These are phyloP conservation scores for Branchipolynoe longqiensis DNA, from an alignment of 2,888 invertebrate genomes.

Conservation along the genomic window DNA sequence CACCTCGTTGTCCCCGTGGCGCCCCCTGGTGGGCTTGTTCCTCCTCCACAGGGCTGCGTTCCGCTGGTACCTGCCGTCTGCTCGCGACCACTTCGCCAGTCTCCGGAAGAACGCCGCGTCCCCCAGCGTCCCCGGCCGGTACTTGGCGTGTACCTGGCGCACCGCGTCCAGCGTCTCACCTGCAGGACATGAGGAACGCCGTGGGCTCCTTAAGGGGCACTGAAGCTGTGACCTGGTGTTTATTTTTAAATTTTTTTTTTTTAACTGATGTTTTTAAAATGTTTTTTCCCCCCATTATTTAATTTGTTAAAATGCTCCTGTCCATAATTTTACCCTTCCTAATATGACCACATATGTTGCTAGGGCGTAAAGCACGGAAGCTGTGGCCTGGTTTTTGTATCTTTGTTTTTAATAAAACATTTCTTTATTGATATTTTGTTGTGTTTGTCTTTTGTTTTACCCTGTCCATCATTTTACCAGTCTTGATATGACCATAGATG, in stretches of 20 bases:
- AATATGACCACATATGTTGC: too few relatives aligned
- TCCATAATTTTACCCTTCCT: too few relatives aligned
- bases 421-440: too few relatives aligned
- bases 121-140: slow-evolving; percentile 40
- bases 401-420: too few relatives aligned
- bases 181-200: slow-evolving; percentile 25
- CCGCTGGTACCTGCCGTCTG: background rate
- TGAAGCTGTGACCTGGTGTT: background rate
- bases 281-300: too few relatives aligned
- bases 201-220: background rate
- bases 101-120: slow-evolving; percentile 42
- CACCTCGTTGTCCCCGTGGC: background rate
- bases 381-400: too few relatives aligned
- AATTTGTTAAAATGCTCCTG: too few relatives aligned
- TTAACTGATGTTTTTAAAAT: background rate
- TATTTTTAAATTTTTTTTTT: background rate
- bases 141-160: slow-evolving; percentile 51
- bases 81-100: background rate
- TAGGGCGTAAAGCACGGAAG: too few relatives aligned
- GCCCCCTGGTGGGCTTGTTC: background rate
- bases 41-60: background rate
- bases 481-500: too few relatives aligned
- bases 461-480: too few relatives aligned
- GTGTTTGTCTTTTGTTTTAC: too few relatives aligned
- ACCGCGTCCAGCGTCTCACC: slow-evolving; percentile 60